Conservation (phyloP, 2,113 vertebrate species). For the Talpa occidentalis region DNA sequence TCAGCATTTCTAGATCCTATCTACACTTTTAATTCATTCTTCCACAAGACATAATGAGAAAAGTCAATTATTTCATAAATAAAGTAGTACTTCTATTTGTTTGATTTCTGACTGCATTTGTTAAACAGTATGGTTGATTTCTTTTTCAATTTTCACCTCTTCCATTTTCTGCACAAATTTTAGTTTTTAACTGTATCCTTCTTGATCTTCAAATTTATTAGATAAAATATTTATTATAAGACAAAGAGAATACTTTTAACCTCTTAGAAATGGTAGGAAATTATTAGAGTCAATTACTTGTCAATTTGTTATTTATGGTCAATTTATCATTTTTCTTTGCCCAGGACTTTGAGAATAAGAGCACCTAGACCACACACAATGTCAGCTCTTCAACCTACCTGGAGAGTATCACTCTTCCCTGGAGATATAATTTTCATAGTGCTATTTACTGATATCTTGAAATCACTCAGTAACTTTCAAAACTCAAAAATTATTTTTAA, state of each 20-base stretch:
- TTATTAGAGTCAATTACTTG: background rate
- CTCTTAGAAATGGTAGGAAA: background rate
- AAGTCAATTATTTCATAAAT: background rate
- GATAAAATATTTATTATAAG: background rate
- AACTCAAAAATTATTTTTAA: background rate
- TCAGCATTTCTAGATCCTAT: background rate
- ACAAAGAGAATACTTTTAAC: background rate
- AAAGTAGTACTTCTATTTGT: background rate
- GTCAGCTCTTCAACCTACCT: background rate
- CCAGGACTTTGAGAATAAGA: background rate
- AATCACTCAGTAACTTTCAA: background rate
- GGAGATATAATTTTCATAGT: background rate
- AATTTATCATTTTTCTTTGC: background rate
- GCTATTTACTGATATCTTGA: background rate
- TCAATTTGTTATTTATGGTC: background rate
- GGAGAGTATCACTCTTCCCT: accelerated
- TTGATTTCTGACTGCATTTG: background rate
- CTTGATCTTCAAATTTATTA: background rate
- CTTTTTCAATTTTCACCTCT: background rate
- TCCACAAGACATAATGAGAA: background rate
- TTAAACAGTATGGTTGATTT: background rate
- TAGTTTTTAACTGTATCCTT: constrained; percentile 26
- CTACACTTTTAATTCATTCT: background rate
- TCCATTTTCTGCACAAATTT: background rate
- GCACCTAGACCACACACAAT: no score